A percentile compares a stretch with the other conserved stretches of the same genome.
These are phyloP conservation scores for Typhlomys cinereus DNA, from an alignment of 2,113 vertebrate species.

Conservation along the genomic window DNA sequence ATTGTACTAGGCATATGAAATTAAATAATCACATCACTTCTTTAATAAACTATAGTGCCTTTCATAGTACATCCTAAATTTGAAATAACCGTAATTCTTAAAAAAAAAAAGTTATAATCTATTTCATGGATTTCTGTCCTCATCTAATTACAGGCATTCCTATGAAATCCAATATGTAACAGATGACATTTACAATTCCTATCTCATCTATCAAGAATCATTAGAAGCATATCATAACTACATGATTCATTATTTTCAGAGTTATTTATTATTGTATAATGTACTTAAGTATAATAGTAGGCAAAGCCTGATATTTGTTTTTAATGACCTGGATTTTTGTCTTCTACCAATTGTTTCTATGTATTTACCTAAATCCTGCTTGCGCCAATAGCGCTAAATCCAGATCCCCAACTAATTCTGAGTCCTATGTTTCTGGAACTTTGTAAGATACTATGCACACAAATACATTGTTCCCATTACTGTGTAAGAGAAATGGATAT, in stretches of 20 bases:
- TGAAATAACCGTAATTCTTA: slow-evolving; percentile 36
- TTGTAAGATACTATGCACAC: neutral
- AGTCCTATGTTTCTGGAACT: neutral
- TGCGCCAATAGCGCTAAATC: neutral
- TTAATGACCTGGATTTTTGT: neutral
- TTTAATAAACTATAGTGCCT: neutral
- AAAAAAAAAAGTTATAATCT: slow-evolving; percentile 7
- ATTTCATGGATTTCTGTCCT: neutral
- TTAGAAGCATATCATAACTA: neutral
- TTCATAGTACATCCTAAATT: neutral
- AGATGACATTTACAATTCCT: neutral
- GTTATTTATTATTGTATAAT: neutral
- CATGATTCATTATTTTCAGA: slow-evolving; percentile 17
- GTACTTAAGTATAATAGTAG: neutral
- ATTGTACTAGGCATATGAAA: neutral
- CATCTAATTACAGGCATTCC: neutral
- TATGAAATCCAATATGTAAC: neutral
- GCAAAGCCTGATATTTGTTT: neutral
- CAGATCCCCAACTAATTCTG: slow-evolving; percentile 12
- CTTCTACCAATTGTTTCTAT: neutral
- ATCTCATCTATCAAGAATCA: neutral
- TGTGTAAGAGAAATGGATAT: slow-evolving; percentile 21
- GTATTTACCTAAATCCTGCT: slow-evolving; percentile 3
- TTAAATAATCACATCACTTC: slow-evolving; percentile 19
- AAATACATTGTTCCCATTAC: neutral